Evolutionary conservation across 2,888 invertebrate species (phyloP).

Genomic region (Rhingia rostrata): DNA sequence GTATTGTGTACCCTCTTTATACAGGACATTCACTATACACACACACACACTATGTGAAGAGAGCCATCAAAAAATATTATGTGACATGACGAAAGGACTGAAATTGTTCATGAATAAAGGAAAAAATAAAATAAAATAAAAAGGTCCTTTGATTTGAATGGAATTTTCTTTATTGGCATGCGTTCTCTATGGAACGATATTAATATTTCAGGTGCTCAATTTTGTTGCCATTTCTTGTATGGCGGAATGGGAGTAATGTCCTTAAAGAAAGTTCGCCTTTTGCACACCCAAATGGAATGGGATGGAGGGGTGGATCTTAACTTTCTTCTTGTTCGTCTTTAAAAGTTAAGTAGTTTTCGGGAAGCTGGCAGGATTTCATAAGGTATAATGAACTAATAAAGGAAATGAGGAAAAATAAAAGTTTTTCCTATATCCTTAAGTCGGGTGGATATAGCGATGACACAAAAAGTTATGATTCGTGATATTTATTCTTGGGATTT

Average conservation of each 20-base stretch:
- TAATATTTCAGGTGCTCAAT: not conserved
- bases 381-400: conserved; percentile 61
- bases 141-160: conserved; percentile 38
- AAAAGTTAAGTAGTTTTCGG: conserved; percentile 29
- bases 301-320: conserved; percentile 7
- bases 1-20: conserved; percentile 5
- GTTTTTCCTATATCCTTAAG: conserved; percentile 41
- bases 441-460: conserved; percentile 34
- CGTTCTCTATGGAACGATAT: conserved; percentile 23
- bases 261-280: conserved; percentile 52
- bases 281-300: conserved; percentile 19
- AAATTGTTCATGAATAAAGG: conserved; percentile 44
- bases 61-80: conserved; percentile 15
- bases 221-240: not conserved
- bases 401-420: conserved; percentile 45
- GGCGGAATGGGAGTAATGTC: conserved; percentile 5
- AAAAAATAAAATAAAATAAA: not conserved
- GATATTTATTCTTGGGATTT: conserved; percentile 45
- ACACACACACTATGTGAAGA: conserved; percentile 12
- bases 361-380: conserved; percentile 50
- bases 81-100: conserved; percentile 46
- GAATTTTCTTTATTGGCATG: conserved; percentile 28
- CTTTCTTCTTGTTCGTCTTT: conserved; percentile 35
- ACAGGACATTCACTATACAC: conserved; percentile 23
- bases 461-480: conserved; percentile 36